Base-by-base conservation (phyloP, 1,140 invertebrate species). In the Agraylea sexmaculata region DNA sequence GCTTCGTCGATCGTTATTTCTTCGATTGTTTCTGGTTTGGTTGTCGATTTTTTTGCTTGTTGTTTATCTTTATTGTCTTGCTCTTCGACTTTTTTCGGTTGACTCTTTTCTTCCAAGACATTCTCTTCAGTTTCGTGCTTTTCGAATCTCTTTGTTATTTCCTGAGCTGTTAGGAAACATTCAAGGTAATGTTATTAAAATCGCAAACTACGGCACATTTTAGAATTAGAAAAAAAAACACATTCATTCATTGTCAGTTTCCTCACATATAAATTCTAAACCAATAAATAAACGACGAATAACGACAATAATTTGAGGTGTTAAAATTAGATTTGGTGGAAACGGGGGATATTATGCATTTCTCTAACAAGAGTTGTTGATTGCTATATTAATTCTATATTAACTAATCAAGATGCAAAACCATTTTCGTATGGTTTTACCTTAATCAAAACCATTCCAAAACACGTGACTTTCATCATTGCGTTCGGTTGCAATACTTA, bases 61-160 rank as follows among this genome's bases (percentile, higher is more conserved):
- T 36, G 15, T 55, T 53, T 40, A 58, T 60, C 37, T 44, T 51
- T 18, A 47, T 51, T 46, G 51, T 53, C 23, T 35, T 46, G 25
- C 48, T 42, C 19, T 37, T 37, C 0, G 40, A 16, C 17, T 43
- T 19, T 18, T 58, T n/a, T n/a, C n/a, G n/a, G n/a, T 40, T 10
- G 35, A 43, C 17, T 53, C 53, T 32, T 53, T 58, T 53, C 53
- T 17, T 52, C 49, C 18, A 52, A 31, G 43, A 59, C 57, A 54
- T 56, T 60, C 51, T 60, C 57, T 27, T 54, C 34, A 17, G 58
- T 40, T 8, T 50, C 51, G 57, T 64, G 60, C 47, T 60, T 66
- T 49, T 51, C 56, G 48, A 65, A 58, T 51, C 56, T 59, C 51
- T 60, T 60, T 56, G 60, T 60, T 49, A 66, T 57, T 62, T 66